These are phyloP conservation scores for Gymnocypris eckloni DNA, from an alignment of 2,797 vertebrate genomes.

Conservation along the genomic window DNA sequence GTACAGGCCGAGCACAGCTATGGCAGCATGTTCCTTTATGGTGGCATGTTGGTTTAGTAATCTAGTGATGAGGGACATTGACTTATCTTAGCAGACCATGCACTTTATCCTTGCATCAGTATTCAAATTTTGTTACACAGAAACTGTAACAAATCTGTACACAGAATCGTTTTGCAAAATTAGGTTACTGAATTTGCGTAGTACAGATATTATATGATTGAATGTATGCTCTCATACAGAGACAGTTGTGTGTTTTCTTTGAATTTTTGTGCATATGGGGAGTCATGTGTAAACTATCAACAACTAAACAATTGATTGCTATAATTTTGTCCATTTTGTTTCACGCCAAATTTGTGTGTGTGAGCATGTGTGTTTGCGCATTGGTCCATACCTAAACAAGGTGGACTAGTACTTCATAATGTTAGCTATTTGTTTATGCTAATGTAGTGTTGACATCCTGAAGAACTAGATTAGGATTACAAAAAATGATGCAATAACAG, in stretches of 20 bases:
- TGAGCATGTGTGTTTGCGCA: background rate
- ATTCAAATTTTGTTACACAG: conserved; percentile 9
- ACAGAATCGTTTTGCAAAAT: background rate
- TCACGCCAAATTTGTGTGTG: conserved; percentile 22
- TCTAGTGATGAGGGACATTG: background rate
- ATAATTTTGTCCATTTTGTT: conserved; percentile 11
- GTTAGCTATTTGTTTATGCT: background rate
- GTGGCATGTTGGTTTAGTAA: conserved; percentile 13
- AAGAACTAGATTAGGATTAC: background rate
- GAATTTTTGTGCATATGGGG: background rate
- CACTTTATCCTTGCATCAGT: conserved; percentile 44
- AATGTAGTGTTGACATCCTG: conserved; percentile 11
- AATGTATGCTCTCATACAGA: conserved; percentile 28
- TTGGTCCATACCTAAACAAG: background rate
- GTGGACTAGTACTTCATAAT: background rate
- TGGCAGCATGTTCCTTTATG: conserved; percentile 19
- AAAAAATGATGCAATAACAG: conserved; percentile 22
- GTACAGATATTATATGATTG: background rate
- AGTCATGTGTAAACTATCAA: background rate
- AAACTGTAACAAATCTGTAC: conserved; percentile 18
- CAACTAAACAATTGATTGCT: background rate
- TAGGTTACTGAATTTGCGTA: background rate
- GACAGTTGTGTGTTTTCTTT: background rate
- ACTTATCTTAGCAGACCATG: conserved; percentile 31
- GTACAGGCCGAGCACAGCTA: conserved; percentile 1